phyloP scores from a whole-genome alignment of 2,113 vertebrate genomes.

The Eupsittula cactorum region DNA sequence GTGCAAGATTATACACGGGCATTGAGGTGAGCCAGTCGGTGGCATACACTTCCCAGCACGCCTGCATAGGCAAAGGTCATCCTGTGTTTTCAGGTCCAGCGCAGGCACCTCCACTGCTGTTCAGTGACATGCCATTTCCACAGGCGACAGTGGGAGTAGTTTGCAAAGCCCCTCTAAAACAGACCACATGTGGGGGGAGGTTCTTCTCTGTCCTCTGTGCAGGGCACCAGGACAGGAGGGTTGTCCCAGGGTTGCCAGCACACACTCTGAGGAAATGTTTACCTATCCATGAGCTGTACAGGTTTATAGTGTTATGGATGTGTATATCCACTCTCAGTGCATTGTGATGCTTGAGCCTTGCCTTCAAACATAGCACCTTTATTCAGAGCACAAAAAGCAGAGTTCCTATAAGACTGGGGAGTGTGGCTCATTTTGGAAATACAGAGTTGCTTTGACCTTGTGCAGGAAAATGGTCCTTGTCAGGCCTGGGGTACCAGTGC shows the following conservation, averaged over 20 bases:
- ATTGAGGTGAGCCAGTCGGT: not conserved
- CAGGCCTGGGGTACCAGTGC: slow-evolving; percentile 38
- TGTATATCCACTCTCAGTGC: not conserved
- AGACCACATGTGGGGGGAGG: fast-evolving
- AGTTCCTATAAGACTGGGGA: slow-evolving; percentile 39
- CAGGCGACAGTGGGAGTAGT: not conserved
- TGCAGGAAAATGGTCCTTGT: slow-evolving; percentile 51
- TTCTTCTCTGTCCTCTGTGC: not conserved
- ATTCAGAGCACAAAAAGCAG: slow-evolving; percentile 48
- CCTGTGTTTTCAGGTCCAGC: not conserved
- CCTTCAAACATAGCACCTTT: slow-evolving; percentile 9
- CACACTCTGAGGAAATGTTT: not conserved
- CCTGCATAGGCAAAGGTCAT: not conserved
- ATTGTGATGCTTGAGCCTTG: not conserved
- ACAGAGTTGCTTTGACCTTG: slow-evolving; percentile 76
- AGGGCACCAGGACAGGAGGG: not conserved
- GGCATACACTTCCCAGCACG: not conserved
- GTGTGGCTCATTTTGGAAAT: slow-evolving; percentile 46
- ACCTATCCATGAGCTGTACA: not conserved
- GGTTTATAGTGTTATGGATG: slow-evolving; percentile 24
- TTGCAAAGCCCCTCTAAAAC: not conserved
- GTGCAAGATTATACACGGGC: not conserved
- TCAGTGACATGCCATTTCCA: not conserved
- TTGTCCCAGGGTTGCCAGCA: not conserved
- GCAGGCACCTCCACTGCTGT: not conserved